phyloP scores from a whole-genome alignment of 2,113 vertebrate genomes.

The Festucalex cinctus region DNA sequence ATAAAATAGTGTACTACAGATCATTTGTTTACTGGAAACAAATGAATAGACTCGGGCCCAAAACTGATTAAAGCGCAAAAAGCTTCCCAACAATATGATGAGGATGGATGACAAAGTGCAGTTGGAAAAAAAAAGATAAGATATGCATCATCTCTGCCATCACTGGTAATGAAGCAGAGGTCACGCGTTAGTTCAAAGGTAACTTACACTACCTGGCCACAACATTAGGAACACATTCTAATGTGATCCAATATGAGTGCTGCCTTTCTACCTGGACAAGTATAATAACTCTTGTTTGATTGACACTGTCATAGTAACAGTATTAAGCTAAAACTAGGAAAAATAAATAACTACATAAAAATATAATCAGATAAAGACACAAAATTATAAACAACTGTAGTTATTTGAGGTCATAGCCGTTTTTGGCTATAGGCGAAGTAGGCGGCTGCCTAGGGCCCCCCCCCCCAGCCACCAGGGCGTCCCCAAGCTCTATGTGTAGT shows the following conservation, averaged over 20 bases:
- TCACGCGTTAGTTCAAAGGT: not conserved
- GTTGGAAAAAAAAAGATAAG: not conserved
- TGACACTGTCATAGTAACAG: too few relatives aligned
- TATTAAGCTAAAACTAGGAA: too few relatives aligned
- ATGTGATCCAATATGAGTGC: not conserved
- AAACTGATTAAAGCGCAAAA: constrained; percentile 5
- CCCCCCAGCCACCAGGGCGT: too few relatives aligned
- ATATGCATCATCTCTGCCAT: not conserved
- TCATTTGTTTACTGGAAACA: constrained; percentile 3
- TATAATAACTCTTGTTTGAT: too few relatives aligned
- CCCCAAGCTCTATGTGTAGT: too few relatives aligned
- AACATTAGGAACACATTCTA: not conserved
- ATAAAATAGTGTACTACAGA: constrained; percentile 1
- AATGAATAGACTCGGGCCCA: not conserved
- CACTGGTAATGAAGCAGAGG: not conserved
- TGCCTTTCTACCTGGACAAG: not conserved
- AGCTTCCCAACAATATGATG: constrained; percentile 6
- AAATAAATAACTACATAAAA: too few relatives aligned
- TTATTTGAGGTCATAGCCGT: too few relatives aligned
- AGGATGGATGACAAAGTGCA: constrained; percentile 2
- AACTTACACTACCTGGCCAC: not conserved
- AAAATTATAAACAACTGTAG: too few relatives aligned
- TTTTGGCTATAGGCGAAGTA: too few relatives aligned
- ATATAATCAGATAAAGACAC: too few relatives aligned
- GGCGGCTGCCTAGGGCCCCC: too few relatives aligned